These are phyloP conservation scores for Willisornis vidua DNA, from an alignment of 2,113 vertebrate genomes.

Conservation along the genomic window DNA sequence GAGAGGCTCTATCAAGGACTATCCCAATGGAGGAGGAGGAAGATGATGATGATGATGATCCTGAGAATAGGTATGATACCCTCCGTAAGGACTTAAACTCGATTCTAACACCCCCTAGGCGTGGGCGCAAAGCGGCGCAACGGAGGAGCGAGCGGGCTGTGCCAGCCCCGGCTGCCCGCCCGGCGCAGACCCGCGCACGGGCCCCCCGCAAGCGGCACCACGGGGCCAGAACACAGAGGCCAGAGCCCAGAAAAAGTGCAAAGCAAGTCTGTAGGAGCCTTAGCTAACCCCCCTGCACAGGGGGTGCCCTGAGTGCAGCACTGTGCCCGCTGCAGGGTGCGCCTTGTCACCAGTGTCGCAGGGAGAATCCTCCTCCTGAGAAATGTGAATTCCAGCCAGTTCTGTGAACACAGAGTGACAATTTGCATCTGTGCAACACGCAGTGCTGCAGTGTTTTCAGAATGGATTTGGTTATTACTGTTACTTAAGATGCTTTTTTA, in stretches of 20 bases:
- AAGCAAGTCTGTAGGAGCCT: conserved; percentile 62
- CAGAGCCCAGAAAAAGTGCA: conserved; percentile 73
- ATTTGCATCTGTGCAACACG: not conserved
- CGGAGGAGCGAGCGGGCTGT: conserved; percentile 72
- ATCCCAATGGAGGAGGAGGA: conserved; percentile 83
- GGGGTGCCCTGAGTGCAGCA: conserved; percentile 67
- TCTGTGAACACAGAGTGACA: not conserved
- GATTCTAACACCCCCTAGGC: conserved; percentile 83
- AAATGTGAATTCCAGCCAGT: conserved; percentile 41
- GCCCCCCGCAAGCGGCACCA: conserved; percentile 79
- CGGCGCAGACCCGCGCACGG: conserved; percentile 78
- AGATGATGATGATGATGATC: conserved; percentile 91
- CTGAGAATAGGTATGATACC: conserved; percentile 98
- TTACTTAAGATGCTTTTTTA: conserved; percentile 17
- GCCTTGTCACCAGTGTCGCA: conserved; percentile 21
- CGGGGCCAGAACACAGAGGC: conserved; percentile 77
- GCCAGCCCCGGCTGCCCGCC: conserved; percentile 74
- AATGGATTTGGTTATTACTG: conserved; percentile 5
- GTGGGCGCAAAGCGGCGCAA: conserved; percentile 76
- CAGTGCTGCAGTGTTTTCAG: conserved; percentile 9
- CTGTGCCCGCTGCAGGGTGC: conserved; percentile 5
- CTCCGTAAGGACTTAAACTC: conserved; percentile 80
- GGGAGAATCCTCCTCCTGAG: not conserved
- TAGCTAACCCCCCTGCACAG: conserved; percentile 69
- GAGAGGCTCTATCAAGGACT: conserved; percentile 77